Evolutionary conservation across 2,797 vertebrate species (phyloP), one percentile per base, ranked within the genome.

Genomic region (Coluber constrictor): DNA sequence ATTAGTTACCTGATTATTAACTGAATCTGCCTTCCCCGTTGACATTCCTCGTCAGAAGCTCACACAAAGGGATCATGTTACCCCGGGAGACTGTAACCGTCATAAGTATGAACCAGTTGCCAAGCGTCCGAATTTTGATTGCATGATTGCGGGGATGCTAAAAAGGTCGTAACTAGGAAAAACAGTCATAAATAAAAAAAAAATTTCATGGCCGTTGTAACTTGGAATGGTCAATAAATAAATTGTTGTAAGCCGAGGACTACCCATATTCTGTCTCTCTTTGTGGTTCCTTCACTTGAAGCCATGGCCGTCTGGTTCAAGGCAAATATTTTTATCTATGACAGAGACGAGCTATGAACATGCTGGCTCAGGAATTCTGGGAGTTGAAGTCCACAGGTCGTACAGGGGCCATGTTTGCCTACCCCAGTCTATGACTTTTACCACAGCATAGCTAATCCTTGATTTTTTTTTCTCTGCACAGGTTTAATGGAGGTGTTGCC

Each of bases 401-500:
- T 37, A 74, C 37, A 74, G n/a, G 3, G 66, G 66, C 66, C n/a
- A 18, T 18, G 10, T 32, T 74, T 32, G n/a, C n/a, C n/a, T 32
- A 74, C 15, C 2, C n/a, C 2, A n/a, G 20, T 83, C 20, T 83
- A 5, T 83, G 37, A 25, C 37, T 47, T 47, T 3, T 43, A 23
- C 20, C 4, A 0, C 10, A 83, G 37, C 74, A 83, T 83, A 25
- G 29, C 32, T 1, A 10, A 79, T 63, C 37, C 0, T 83, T 16
- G 37, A 37, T 37, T 11, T 32, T 29, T 27, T 16, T 25, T 29
- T 1, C 29, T 7, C 9, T 83, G 83, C 70, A 32, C 94, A 98
- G 98, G 97, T 10, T 97, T 98, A 97, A 98, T 97, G 96, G 98
- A 98, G 95, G 93, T 98, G 0, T 96, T 98, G 16, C 98, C 98